phyloP scores from a whole-genome alignment of 2,888 invertebrate species.

The Lissonota sp. region DNA sequence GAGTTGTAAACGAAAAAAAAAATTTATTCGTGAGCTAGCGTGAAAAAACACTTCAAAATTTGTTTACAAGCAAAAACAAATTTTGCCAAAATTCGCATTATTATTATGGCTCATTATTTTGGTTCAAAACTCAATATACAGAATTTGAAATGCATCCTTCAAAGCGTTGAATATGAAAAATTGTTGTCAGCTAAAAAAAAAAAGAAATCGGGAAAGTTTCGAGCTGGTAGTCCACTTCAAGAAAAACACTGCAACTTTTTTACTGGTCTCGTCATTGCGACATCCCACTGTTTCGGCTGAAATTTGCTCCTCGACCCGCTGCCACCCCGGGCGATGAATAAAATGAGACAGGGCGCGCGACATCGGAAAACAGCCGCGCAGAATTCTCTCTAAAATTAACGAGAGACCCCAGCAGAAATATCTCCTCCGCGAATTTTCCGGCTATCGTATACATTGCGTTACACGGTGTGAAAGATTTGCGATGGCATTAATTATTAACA shows the following conservation, averaged over 20 bases:
- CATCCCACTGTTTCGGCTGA: conserved; percentile 15
- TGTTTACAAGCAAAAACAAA: no score
- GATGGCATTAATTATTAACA: background rate
- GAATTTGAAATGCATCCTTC: no score
- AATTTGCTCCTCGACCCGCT: conserved; percentile 1
- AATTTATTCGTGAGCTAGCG: no score
- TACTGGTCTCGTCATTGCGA: background rate
- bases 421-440: conserved; percentile 52
- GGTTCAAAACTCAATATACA: no score
- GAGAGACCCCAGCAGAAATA: conserved; percentile 54
- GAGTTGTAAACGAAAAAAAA: no score
- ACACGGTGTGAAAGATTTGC: conserved; percentile 10
- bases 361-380: conserved; percentile 46
- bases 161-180: no score
- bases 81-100: no score
- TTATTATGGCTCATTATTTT: no score
- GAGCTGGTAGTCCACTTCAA: no score
- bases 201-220: no score
- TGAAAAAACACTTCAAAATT: no score
- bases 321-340: conserved; percentile 41
- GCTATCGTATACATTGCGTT: conserved; percentile 10
- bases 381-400: conserved; percentile 63
- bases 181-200: no score
- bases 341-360: conserved; percentile 44
- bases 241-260: background rate